These are phyloP conservation scores for Piaya cayana DNA, from an alignment of 2,113 vertebrate species.

Conservation along the genomic window DNA sequence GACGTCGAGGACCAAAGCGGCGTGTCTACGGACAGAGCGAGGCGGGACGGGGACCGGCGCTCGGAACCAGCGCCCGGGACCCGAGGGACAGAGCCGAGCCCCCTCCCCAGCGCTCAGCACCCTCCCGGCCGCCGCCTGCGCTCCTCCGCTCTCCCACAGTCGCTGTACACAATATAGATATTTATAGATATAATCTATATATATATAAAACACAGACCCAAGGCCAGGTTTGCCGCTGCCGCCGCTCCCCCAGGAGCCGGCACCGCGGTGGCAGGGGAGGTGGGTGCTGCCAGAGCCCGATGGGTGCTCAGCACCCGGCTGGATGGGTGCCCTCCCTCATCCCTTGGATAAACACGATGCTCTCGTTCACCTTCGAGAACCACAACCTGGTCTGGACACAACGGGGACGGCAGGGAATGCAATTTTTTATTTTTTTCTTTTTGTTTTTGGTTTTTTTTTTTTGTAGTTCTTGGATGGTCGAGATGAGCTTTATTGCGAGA, in stretches of 20 bases:
- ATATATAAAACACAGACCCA: conserved; percentile 71
- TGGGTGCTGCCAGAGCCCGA: neutral
- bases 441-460: neutral
- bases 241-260: neutral
- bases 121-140: neutral
- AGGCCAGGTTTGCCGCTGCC: neutral
- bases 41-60: neutral
- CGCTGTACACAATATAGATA: conserved; percentile 61
- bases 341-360: neutral
- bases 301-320: neutral
- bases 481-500: conserved; percentile 74
- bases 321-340: neutral
- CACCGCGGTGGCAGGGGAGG: neutral
- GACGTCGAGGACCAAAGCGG: conserved; percentile 41
- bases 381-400: conserved; percentile 10
- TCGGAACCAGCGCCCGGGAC: neutral
- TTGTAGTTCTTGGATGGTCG: neutral
- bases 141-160: neutral
- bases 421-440: neutral
- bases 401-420: neutral
- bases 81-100: neutral
- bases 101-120: too few relatives aligned
- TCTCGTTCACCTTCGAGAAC: neutral
- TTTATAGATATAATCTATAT: conserved; percentile 69
- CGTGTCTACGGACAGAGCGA: neutral